Evolutionary conservation across 2,888 invertebrate species (phyloP).

Genomic region (Melanotus villosus): DNA sequence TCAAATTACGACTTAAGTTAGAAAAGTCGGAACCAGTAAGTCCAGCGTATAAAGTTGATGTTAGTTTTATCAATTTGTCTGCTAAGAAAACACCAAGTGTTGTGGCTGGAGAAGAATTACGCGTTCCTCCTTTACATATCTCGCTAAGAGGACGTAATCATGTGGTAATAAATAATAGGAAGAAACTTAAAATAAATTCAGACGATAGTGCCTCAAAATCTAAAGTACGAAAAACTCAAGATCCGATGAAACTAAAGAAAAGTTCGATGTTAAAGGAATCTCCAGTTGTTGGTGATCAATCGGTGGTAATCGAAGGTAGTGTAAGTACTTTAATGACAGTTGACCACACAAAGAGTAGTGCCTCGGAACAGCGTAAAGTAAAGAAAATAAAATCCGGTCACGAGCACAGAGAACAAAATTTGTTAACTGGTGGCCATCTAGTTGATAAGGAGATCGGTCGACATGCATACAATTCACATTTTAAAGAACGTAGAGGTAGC

Average conservation of each 20-base stretch:
- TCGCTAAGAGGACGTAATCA: conserved; percentile 88
- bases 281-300: conserved; percentile 25
- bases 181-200: conserved; percentile 62
- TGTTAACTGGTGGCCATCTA: conserved; percentile 64
- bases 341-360: conserved; percentile 57
- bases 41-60: conserved; percentile 85
- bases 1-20: conserved; percentile 85
- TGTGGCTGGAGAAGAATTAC: conserved; percentile 75
- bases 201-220: conserved; percentile 53
- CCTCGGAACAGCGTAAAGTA: conserved; percentile 61
- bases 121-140: conserved; percentile 92
- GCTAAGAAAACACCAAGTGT: conserved; percentile 65
- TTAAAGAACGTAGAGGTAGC: conserved; percentile 69
- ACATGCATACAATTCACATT: conserved; percentile 51
- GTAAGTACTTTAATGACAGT: conserved; percentile 32
- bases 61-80: conserved; percentile 78
- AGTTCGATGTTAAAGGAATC: conserved; percentile 26
- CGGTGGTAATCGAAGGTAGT: conserved; percentile 24
- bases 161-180: conserved; percentile 86
- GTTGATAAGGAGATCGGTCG: conserved; percentile 45
- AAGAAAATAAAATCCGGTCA: conserved; percentile 48
- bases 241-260: conserved; percentile 50
- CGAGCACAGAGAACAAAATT: conserved; percentile 67
- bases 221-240: conserved; percentile 58
- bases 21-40: conserved; percentile 87